Evolutionary conservation across 2,113 vertebrate genomes (phyloP), one percentile per base, ranked within the genome.

Genomic region (Rhinoptilus africanus): DNA sequence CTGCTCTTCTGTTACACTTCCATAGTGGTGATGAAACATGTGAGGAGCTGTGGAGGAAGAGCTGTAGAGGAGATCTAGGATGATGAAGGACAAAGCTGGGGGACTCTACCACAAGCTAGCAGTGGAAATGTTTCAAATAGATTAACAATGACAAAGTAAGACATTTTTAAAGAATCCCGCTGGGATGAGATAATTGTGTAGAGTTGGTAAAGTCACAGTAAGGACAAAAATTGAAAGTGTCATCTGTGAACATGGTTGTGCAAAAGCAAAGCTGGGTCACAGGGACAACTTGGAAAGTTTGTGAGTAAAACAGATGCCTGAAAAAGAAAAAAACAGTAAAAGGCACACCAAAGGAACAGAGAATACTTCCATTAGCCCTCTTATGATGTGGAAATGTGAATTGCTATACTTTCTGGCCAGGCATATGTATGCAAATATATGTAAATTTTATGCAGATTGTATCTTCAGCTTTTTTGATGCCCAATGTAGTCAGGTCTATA

Each of bases 381-480:
- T 90, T 93, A 89, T 87, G 96, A 94, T 93, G 86, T 96, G 81
- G 89, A 94, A 97, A 93, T 96, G 8, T 6, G 85, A 96, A 97
- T 57, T 80, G 85, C 85, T 94, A 41, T 60, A 92, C 92, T 92
- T 97, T 87, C 85, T 96, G 93, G 39, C 43, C 80, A 78, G 39
- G 72, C 30, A 93, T 71, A 81, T 96, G 14, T 87, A 97, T 97
- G 95, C 87, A 97, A 97, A 97, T 95, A 8, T 89, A 96, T 97
- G 96, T 77, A 97, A 97, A 97, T 96, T 6, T 82, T n/a, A 97
- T 97, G 96, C 94, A 97, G 96, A 96, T 97, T 80, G 47, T 97
- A 97, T 97, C 97, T 97, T 87, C 82, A 97, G 83, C 82, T 92
- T 97, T 97, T 97, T 96, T 95, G 95, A 97, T 96, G 96, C 96